Percentiles rank a stretch among this genome's conserved stretches.
These are phyloP conservation scores for Metridium senile DNA, from an alignment of 92 coral and sea anemone genomes.

Conservation along the genomic window DNA sequence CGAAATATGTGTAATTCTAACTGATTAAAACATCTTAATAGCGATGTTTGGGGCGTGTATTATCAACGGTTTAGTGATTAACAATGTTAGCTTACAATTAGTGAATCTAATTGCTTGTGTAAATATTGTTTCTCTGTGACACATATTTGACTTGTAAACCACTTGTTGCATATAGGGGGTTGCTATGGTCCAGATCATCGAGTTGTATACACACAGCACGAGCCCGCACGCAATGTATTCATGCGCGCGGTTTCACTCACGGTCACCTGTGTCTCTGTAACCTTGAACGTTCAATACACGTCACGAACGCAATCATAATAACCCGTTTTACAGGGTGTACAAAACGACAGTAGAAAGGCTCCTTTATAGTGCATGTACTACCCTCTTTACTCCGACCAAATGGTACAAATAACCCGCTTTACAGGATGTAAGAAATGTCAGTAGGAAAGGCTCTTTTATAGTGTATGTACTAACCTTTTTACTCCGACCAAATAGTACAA, in stretches of 20 bases:
- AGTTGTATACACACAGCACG: conserved; percentile 24
- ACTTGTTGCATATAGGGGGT: conserved; percentile 12
- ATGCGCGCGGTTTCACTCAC: not conserved
- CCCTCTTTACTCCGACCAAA: too few species aligned
- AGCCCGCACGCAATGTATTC: conserved; percentile 26
- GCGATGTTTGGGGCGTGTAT: not conserved
- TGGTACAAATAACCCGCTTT: too few species aligned
- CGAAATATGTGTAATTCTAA: too few species aligned
- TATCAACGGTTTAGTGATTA: not conserved
- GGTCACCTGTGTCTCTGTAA: not conserved
- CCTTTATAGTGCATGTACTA: too few species aligned
- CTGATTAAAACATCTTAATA: too few species aligned
- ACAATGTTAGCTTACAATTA: not conserved
- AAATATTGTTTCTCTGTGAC: not conserved
- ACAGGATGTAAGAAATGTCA: too few species aligned
- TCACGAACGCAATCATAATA: too few species aligned
- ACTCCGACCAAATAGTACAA: too few species aligned
- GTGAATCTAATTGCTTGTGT: not conserved
- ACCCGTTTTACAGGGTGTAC: too few species aligned
- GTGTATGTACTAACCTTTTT: too few species aligned
- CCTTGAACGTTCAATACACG: not conserved
- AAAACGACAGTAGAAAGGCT: too few species aligned
- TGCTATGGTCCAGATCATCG: not conserved
- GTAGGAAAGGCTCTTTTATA: too few species aligned
- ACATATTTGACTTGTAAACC: not conserved